phyloP scores from a whole-genome alignment of 2,797 vertebrate genomes.

The Helostoma temminkii region DNA sequence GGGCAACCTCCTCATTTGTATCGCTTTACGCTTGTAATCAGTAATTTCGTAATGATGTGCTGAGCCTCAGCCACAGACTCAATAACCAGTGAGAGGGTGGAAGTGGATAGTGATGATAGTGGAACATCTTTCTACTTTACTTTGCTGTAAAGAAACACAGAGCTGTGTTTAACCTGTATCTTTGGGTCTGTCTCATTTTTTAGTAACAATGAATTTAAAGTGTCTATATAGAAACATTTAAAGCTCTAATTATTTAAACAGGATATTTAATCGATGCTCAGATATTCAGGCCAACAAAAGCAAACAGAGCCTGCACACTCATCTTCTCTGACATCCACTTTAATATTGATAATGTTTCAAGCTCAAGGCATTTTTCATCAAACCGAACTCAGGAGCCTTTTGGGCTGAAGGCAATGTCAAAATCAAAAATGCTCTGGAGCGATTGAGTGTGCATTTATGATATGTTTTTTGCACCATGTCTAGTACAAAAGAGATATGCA shows the following conservation, averaged over 20 bases:
- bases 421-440: constrained; percentile 49
- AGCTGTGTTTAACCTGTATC: neutral
- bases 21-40: constrained; percentile 74
- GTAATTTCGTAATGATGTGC: constrained; percentile 75
- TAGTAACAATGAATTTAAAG: neutral
- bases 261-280: constrained; percentile 31
- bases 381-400: constrained; percentile 29
- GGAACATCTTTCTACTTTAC: constrained; percentile 20
- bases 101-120: constrained; percentile 32
- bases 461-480: constrained; percentile 30
- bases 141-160: constrained; percentile 18
- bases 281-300: constrained; percentile 41
- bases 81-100: constrained; percentile 54
- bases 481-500: constrained; percentile 34
- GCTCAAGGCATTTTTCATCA: constrained; percentile 50
- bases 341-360: constrained; percentile 66
- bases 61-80: constrained; percentile 56
- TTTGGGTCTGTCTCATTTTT: constrained; percentile 6
- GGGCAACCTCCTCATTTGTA: constrained; percentile 76
- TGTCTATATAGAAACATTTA: neutral
- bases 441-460: constrained; percentile 28
- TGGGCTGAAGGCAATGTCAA: constrained; percentile 34
- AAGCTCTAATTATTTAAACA: constrained; percentile 2
- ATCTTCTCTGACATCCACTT: constrained; percentile 39
- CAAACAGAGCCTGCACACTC: constrained; percentile 14